A percentile compares a stretch with the other conserved stretches of the same genome.
phyloP scores from a whole-genome alignment of 1,140 invertebrate species.

The Orchesella cincta region DNA sequence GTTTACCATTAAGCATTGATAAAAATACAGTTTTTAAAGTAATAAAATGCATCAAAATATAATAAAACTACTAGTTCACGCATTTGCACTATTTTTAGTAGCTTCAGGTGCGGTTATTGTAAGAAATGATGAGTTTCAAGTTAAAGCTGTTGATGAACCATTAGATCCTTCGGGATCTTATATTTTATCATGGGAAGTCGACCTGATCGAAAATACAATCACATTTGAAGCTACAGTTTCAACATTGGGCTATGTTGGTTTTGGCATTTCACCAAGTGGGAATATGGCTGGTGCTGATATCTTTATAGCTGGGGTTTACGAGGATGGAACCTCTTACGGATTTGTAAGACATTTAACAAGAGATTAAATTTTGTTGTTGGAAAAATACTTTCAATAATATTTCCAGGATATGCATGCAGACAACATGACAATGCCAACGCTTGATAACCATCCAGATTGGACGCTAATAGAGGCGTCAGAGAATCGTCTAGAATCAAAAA shows the following conservation, averaged over 20 bases:
- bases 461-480: neutral
- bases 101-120: too few relatives aligned
- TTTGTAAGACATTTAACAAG: neutral
- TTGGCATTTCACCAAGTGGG: conserved; percentile 76
- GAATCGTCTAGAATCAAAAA: conserved; percentile 15
- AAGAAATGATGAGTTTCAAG: too few relatives aligned
- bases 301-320: neutral
- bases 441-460: conserved; percentile 23
- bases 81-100: too few relatives aligned
- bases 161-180: too few relatives aligned
- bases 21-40: too few relatives aligned
- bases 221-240: conserved; percentile 77
- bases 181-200: too few relatives aligned
- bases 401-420: conserved; percentile 10
- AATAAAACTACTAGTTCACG: too few relatives aligned
- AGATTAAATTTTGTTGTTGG: neutral
- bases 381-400: neutral
- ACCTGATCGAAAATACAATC: too few relatives aligned
- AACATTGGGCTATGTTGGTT: conserved; percentile 76
- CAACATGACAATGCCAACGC: neutral
- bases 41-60: too few relatives aligned
- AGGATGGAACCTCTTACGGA: neutral
- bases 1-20: too few relatives aligned
- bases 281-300: neutral
- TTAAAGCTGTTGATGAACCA: too few relatives aligned